Evolutionary conservation across 2,888 invertebrate species (phyloP).

Genomic region (Scrobipalpa costella): DNA sequence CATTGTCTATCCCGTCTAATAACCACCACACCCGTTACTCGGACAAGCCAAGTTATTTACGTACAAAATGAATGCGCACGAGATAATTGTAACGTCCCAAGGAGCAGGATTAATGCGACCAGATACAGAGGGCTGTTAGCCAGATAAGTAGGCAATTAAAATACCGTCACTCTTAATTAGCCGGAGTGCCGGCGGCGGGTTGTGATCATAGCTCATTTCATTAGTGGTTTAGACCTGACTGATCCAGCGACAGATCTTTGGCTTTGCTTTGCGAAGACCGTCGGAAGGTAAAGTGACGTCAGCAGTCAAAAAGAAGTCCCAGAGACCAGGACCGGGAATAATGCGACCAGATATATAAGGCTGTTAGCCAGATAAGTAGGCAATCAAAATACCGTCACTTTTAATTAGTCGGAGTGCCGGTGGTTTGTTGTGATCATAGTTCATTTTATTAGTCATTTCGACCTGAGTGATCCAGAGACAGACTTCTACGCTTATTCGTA

Average conservation of each 20-base stretch:
- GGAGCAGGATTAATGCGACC: constrained; percentile 65
- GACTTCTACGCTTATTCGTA: too few species aligned
- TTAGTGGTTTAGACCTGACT: not conserved
- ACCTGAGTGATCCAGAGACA: too few species aligned
- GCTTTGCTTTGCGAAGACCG: too few species aligned
- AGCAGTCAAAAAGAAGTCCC: too few species aligned
- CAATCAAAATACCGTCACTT: constrained; percentile 76
- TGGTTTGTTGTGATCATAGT: constrained; percentile 7
- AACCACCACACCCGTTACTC: constrained; percentile 44
- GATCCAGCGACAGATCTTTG: too few species aligned
- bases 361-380: constrained; percentile 69
- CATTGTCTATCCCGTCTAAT: constrained; percentile 27
- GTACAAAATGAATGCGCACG: constrained; percentile 57
- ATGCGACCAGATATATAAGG: constrained; percentile 58
- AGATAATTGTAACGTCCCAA: constrained; percentile 64
- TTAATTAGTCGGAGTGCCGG: constrained; percentile 62
- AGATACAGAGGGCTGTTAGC: constrained; percentile 61
- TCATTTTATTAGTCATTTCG: not conserved
- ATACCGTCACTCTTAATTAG: constrained; percentile 75
- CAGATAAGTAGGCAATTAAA: constrained; percentile 74
- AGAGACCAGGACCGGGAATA: constrained; percentile 56
- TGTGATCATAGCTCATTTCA: constrained; percentile 37
- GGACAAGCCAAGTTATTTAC: constrained; percentile 44
- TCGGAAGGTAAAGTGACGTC: too few species aligned
- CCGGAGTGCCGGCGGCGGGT: constrained; percentile 48